These are phyloP conservation scores for Thalassoma bifasciatum DNA, from an alignment of 2,113 vertebrate species.

Conservation along the genomic window DNA sequence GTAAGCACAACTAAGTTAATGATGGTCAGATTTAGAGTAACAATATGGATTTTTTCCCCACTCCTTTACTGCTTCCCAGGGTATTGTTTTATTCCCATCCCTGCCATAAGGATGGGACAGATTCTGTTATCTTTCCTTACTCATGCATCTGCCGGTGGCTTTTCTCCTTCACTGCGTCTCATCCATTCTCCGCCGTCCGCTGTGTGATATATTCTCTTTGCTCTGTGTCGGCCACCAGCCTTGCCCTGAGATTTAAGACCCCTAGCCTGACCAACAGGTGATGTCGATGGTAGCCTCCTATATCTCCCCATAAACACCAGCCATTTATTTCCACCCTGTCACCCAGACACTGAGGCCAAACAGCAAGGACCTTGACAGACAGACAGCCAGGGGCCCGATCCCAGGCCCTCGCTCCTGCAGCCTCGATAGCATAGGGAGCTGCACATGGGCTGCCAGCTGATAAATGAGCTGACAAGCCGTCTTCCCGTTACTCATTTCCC, in stretches of 20 bases:
- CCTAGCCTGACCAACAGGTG: slow-evolving; percentile 14
- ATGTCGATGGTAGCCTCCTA: slow-evolving; percentile 29
- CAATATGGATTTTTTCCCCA: background rate
- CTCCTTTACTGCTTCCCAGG: background rate
- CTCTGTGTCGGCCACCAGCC: slow-evolving; percentile 31
- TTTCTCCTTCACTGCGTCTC: slow-evolving; percentile 13
- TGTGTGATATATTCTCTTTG: slow-evolving; percentile 18
- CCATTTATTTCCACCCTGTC: slow-evolving; percentile 39
- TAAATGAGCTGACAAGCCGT: slow-evolving; percentile 82
- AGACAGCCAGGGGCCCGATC: slow-evolving; percentile 14
- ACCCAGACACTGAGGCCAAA: slow-evolving; percentile 20
- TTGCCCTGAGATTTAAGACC: slow-evolving; percentile 50
- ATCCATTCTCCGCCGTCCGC: slow-evolving; percentile 21
- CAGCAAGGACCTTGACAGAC: slow-evolving; percentile 37
- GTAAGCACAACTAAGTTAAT: background rate
- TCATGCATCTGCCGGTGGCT: slow-evolving; percentile 12
- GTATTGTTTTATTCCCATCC: background rate
- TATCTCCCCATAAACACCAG: slow-evolving; percentile 39
- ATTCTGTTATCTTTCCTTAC: slow-evolving; percentile 32
- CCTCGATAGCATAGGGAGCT: slow-evolving; percentile 55
- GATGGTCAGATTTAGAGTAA: background rate
- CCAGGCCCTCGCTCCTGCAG: slow-evolving; percentile 40
- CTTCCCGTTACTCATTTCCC: slow-evolving; percentile 70
- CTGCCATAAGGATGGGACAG: background rate
- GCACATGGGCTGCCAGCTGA: slow-evolving; percentile 66